Evolutionary conservation across 2,113 vertebrate genomes (phyloP), one percentile per base, ranked within the genome.

Genomic region (Anguilla rostrata): DNA sequence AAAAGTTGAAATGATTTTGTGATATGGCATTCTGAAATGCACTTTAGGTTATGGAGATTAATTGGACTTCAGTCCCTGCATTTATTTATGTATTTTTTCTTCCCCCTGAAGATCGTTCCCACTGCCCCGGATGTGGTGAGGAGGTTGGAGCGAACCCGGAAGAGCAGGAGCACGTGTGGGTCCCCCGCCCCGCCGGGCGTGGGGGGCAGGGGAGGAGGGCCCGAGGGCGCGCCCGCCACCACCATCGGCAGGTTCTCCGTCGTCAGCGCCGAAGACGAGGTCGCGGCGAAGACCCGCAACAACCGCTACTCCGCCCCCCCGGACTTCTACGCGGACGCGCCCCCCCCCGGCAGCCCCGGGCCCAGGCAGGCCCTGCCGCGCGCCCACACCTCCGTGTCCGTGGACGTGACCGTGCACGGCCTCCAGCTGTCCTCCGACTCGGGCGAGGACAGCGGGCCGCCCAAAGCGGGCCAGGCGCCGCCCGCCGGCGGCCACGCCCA

Each of bases 181-280:
- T 95, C 94, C 1, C 93, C 95, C 0, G 92, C 93, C 0, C 94
- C 93, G 78, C 93, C 95, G 39, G 71, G 49, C 9, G 91, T 63
- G 39, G 91, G 89, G 87, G 83, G 78, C 2, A 83, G 66, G 14
- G 93, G 86, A 49, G 90, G 84, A 1, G 92, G 92, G 78, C 53
- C 90, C 0, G 94, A 89, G 83, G 90, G 91, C 88, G 86, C 93
- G 0, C 94, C 96, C 39, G 96, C 96, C 92, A 97, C 96, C 89
- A 98, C 96, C 0, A 97, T 99, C 60, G 98, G 98, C 85, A 97
- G 98, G 87, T 99, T 99, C 92, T 99, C 98, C 0, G 98, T 99
- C 49, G 91, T 98, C 85, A 98, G 97, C 95, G 95, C 93, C 0
- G 97, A 98, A 87, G 98, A 98, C 0, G 97, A 98, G 18, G 93